Percentiles rank a stretch among this genome's conserved stretches.
phyloP scores from a whole-genome alignment of 2,888 invertebrate species.

The Luperina nickerlii region DNA sequence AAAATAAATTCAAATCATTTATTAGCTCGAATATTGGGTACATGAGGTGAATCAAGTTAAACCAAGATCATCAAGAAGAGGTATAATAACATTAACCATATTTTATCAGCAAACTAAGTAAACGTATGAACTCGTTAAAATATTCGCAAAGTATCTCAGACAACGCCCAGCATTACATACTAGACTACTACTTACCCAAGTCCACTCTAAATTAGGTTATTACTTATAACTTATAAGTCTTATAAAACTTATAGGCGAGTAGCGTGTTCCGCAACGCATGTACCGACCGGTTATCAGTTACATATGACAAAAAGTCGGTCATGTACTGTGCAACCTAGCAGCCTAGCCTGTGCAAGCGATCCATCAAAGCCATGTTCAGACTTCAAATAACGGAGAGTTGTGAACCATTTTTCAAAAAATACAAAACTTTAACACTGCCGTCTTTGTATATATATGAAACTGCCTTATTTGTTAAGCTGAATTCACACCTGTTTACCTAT shows the following conservation, averaged over 20 bases:
- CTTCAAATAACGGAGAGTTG: too few relatives aligned
- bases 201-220: slow-evolving; percentile 62
- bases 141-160: slow-evolving; percentile 19
- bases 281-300: slow-evolving; percentile 68
- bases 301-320: slow-evolving; percentile 66
- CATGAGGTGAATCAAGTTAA: not conserved
- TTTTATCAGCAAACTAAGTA: not conserved
- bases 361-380: too few relatives aligned
- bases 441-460: too few relatives aligned
- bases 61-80: not conserved
- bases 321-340: slow-evolving; percentile 39
- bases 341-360: too few relatives aligned
- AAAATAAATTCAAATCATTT: not conserved
- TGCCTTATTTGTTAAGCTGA: too few relatives aligned
- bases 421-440: too few relatives aligned
- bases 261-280: slow-evolving; percentile 50
- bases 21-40: not conserved
- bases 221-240: slow-evolving; percentile 39
- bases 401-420: too few relatives aligned
- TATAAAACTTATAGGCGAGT: slow-evolving; percentile 30
- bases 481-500: too few relatives aligned
- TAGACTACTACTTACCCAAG: slow-evolving; percentile 20
- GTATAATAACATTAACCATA: not conserved
- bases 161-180: slow-evolving; percentile 49
- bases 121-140: not conserved